phyloP scores from a whole-genome alignment of 1,140 invertebrate species.

The Cardiocondyla obscurior region DNA sequence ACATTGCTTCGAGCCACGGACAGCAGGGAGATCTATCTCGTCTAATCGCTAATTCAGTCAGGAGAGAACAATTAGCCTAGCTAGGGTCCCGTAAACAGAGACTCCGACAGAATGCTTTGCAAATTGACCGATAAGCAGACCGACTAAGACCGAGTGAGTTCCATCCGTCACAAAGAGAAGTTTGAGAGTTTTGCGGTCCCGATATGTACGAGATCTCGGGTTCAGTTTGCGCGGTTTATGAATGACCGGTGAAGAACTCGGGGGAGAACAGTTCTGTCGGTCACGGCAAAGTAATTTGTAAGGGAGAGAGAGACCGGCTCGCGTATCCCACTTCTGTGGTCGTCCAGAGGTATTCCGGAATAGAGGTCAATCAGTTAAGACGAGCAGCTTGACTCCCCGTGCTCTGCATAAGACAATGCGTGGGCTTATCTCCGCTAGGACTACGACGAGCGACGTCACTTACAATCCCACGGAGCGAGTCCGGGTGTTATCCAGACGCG shows the following conservation, averaged over 20 bases:
- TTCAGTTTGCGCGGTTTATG: slow-evolving; percentile 18
- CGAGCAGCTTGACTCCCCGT: slow-evolving; percentile 14
- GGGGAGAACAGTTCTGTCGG: neutral
- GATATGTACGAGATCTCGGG: neutral
- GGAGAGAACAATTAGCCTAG: slow-evolving; percentile 25
- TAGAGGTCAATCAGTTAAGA: slow-evolving; percentile 19
- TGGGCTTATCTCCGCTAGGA: slow-evolving; percentile 14
- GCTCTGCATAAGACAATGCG: slow-evolving; percentile 36
- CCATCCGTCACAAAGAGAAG: slow-evolving; percentile 38
- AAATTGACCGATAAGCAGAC: slow-evolving; percentile 46
- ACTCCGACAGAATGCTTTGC: slow-evolving; percentile 34
- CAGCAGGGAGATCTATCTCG: neutral
- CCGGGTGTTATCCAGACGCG: neutral
- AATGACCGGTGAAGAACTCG: slow-evolving; percentile 11
- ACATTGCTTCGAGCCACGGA: slow-evolving; percentile 9
- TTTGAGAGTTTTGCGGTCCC: slow-evolving; percentile 31
- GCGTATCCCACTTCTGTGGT: slow-evolving; percentile 11
- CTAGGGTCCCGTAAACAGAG: slow-evolving; percentile 23
- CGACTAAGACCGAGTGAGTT: slow-evolving; percentile 30
- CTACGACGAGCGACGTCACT: neutral
- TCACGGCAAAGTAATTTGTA: slow-evolving; percentile 41
- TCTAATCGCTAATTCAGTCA: slow-evolving; percentile 50
- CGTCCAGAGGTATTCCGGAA: neutral
- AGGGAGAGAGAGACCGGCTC: neutral
- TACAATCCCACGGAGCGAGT: neutral